Conservation (phyloP, 37 sponge, comb jelly and placozoan genomes). For the Oopsacas minuta region DNA sequence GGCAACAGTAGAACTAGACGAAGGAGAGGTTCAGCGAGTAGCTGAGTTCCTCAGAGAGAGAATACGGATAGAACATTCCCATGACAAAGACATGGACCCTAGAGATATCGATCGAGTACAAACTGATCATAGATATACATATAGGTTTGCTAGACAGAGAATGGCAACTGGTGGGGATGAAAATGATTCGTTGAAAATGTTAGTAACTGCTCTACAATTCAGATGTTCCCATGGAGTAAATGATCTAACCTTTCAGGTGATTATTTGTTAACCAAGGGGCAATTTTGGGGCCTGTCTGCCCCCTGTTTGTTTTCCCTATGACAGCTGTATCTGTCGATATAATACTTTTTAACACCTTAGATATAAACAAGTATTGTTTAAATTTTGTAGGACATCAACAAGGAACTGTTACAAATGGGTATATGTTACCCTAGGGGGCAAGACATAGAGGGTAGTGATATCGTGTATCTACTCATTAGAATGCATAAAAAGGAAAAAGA, state of each 20-base stretch:
- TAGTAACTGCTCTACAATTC: background rate
- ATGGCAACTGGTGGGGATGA: background rate
- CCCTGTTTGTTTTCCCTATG: no score
- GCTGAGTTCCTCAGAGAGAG: background rate
- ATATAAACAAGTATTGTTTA: no score
- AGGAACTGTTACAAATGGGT: background rate
- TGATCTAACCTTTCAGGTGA: background rate
- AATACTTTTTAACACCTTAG: no score
- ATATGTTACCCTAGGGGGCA: background rate
- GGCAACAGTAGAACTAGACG: background rate
- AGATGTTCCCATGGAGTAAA: background rate
- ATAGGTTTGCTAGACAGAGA: conserved; percentile 1
- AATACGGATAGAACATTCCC: background rate
- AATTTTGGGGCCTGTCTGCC: no score
- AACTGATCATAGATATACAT: background rate
- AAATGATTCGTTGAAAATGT: background rate
- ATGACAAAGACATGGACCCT: background rate
- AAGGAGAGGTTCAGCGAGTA: background rate
- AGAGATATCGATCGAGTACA: background rate
- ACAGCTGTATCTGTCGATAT: no score
- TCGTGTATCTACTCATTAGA: background rate
- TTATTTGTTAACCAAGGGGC: background rate
- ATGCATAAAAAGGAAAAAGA: background rate
- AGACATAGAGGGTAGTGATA: background rate
- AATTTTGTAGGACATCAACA: background rate